Evolutionary conservation across 92 coral and sea anemone genomes (phyloP), one percentile per base, ranked within the genome.

Genomic region (Palythoa caribaeorum): DNA sequence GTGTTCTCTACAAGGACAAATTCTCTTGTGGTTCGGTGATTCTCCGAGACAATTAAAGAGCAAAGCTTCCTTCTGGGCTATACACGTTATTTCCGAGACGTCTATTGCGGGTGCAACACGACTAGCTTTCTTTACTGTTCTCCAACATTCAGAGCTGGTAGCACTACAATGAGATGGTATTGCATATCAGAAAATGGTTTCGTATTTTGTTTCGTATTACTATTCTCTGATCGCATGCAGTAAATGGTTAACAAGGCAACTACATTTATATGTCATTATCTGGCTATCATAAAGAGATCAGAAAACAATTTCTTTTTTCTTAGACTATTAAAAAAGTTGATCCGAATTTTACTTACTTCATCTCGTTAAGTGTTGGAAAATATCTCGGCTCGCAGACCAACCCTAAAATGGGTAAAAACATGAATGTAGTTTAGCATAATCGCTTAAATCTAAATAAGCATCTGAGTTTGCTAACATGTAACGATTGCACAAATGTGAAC

Each of bases 51-150:
- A 81, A 36, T 76, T 68, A 53, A 81, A 81, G 44, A 81, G 86
- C 17, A 81, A 81, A n/a, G 75, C 76, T 81, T 81, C 75, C 62
- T 81, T 66, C 86, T 81, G 86, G 50, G 19, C 38, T 20, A 81
- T 20, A 81, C 86, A 81, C 5, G 35, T 63, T 40, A 63, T 60
- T 65, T 76, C 76, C 44, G 76, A 81, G 13, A 65, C 76, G 20
- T 81, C 74, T 8, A 81, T 66, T 2, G 86, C 86, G 9, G 86
- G 86, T 37, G 86, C 86, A 81, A 81, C 39, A 51, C 75, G 86
- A 66, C 59, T 81, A 60, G 86, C 86, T 48, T 81, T 36, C 47
- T 81, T 81, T 28, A 65, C n/a, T 10, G 60, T 68, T 2, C 50
- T 19, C 86, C 75, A 66, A 48, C 86, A 81, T 12, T 48, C 62